Conservation (phyloP, 2,888 invertebrate genomes). For the Pollenia griseotomentosa region DNA sequence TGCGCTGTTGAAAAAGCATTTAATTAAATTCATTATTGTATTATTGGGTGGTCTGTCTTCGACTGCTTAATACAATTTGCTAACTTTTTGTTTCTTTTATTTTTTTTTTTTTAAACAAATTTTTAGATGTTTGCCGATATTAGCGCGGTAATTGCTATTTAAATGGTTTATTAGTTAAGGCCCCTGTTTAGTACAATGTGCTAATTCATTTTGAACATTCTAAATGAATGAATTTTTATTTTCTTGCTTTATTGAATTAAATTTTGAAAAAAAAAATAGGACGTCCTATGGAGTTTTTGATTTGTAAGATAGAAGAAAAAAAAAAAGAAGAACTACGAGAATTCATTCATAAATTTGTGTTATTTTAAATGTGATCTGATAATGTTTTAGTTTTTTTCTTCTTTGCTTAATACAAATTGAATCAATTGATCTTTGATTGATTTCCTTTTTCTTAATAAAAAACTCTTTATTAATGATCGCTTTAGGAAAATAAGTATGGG, state of each 20-base stretch:
- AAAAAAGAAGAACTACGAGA: neutral
- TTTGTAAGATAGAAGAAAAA: slow-evolving; percentile 19
- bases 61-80: slow-evolving; percentile 51
- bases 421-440: slow-evolving; percentile 64
- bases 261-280: slow-evolving; percentile 24
- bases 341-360: slow-evolving; percentile 60
- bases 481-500: neutral
- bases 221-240: slow-evolving; percentile 51
- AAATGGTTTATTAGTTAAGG: slow-evolving; percentile 59
- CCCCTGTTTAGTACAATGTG: slow-evolving; percentile 46
- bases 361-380: neutral
- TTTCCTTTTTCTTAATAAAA: slow-evolving; percentile 29
- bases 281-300: slow-evolving; percentile 65
- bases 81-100: slow-evolving; percentile 16
- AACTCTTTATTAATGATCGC: slow-evolving; percentile 23
- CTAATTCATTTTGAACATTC: slow-evolving; percentile 48
- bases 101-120: neutral
- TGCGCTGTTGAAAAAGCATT: slow-evolving; percentile 65
- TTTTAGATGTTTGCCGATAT: slow-evolving; percentile 71
- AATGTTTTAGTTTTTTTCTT: slow-evolving; percentile 2
- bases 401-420: slow-evolving; percentile 37
- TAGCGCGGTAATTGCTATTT: slow-evolving; percentile 69
- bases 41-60: slow-evolving; percentile 68
- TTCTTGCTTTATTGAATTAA: slow-evolving; percentile 41
- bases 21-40: slow-evolving; percentile 70